Evolutionary conservation across 1,140 invertebrate species (phyloP).

Genomic region (Sycophila sp.): DNA sequence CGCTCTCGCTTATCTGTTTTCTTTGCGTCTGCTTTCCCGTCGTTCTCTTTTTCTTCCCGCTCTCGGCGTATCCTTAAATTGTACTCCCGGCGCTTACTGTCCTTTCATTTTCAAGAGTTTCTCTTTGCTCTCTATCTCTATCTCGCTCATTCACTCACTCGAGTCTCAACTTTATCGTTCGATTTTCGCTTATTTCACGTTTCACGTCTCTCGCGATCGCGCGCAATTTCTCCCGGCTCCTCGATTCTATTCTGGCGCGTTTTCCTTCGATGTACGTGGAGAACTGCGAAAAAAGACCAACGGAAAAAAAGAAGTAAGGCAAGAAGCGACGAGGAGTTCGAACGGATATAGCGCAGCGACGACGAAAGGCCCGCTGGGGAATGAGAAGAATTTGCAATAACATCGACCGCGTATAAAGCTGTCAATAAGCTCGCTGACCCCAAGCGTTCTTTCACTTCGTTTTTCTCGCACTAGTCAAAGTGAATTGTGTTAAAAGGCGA

Average conservation of each 20-base stretch:
- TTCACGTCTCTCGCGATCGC: neutral
- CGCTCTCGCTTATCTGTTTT: constrained; percentile 32
- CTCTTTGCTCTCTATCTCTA: neutral
- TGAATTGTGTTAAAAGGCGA: neutral
- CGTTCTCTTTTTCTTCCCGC: neutral
- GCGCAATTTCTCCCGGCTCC: neutral
- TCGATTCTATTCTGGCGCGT: neutral
- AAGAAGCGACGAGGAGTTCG: neutral
- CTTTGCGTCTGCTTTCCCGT: constrained; percentile 9
- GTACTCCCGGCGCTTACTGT: neutral
- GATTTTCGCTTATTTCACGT: constrained; percentile 21
- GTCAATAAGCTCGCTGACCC: constrained; percentile 55
- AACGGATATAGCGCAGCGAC: constrained; percentile 10
- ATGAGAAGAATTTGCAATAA: constrained; percentile 51
- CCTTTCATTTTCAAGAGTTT: neutral
- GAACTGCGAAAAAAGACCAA: neutral
- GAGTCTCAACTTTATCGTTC: neutral
- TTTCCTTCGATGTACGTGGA: neutral
- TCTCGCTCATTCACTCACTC: neutral
- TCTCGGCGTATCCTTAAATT: constrained; percentile 21
- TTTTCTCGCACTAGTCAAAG: constrained; percentile 27
- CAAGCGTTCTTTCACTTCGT: constrained; percentile 48
- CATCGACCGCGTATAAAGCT: constrained; percentile 53
- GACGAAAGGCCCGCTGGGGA: neutral
- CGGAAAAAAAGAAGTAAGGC: neutral